Evolutionary conservation across 2,113 vertebrate genomes (phyloP).

Genomic region (Tiliqua scincoides): DNA sequence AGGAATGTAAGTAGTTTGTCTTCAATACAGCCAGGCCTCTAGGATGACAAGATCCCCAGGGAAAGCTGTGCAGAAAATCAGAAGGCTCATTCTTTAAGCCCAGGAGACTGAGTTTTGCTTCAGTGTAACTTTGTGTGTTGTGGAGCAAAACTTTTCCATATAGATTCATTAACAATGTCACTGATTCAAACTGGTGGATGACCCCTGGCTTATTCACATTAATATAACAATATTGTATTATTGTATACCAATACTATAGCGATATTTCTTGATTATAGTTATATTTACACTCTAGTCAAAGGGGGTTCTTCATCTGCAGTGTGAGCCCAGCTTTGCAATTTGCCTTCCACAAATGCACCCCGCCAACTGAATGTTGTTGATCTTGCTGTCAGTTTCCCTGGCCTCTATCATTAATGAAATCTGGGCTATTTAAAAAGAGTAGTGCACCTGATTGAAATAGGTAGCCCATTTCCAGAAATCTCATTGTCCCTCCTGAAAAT

Average conservation of each 20-base stretch:
- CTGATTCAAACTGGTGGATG: background rate
- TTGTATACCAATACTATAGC: background rate
- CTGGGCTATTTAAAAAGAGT: background rate
- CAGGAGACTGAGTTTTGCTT: background rate
- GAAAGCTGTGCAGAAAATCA: background rate
- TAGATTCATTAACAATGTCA: background rate
- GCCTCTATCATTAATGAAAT: constrained; percentile 42
- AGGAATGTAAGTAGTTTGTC: background rate
- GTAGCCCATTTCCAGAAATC: background rate
- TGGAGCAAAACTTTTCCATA: background rate
- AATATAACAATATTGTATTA: too few relatives aligned
- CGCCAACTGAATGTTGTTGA: background rate
- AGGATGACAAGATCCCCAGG: background rate
- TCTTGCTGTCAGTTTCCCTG: constrained; percentile 1
- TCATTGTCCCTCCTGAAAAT: background rate
- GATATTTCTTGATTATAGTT: background rate
- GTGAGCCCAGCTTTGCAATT: background rate
- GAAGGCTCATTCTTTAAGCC: background rate
- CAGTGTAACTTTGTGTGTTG: background rate
- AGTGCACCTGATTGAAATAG: constrained; percentile 15
- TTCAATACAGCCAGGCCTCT: background rate
- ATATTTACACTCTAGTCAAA: background rate
- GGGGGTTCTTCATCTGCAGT: background rate
- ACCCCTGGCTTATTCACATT: background rate
- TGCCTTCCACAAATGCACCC: background rate